Percentiles rank a stretch among this genome's conserved stretches.
phyloP scores from a whole-genome alignment of 2,113 vertebrate species.

The Varanus salvator region DNA sequence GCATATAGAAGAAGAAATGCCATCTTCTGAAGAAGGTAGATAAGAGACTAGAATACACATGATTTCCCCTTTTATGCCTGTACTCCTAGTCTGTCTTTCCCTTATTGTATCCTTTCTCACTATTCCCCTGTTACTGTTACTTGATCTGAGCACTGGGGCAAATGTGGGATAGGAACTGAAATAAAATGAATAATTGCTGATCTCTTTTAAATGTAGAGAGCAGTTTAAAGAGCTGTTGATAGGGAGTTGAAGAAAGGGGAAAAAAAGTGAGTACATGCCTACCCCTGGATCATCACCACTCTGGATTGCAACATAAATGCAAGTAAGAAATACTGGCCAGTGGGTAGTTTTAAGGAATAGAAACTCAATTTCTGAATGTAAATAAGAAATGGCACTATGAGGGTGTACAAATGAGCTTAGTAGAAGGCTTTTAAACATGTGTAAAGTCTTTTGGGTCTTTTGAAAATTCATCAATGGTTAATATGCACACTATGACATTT shows the following conservation, averaged over 20 bases:
- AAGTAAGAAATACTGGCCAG: neutral
- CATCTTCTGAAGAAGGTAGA: neutral
- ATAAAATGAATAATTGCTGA: neutral
- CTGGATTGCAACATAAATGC: neutral
- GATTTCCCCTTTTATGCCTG: neutral
- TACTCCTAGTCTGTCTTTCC: neutral
- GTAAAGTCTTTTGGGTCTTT: neutral
- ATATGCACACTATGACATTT: neutral
- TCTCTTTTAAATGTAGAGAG: neutral
- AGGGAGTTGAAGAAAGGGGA: neutral
- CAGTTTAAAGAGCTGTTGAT: neutral
- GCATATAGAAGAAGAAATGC: neutral
- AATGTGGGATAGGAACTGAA: neutral
- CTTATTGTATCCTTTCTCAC: neutral
- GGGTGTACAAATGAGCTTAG: neutral
- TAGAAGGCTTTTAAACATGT: neutral
- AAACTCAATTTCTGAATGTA: neutral
- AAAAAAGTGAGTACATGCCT: neutral
- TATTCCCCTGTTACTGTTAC: neutral
- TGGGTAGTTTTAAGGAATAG: neutral
- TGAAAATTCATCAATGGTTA: neutral
- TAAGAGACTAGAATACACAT: neutral
- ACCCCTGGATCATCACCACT: neutral
- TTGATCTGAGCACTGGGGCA: too few species aligned
- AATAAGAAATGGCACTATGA: neutral